Base-by-base conservation (phyloP, 2,888 invertebrate genomes). In the Drosophila setosimentum region DNA sequence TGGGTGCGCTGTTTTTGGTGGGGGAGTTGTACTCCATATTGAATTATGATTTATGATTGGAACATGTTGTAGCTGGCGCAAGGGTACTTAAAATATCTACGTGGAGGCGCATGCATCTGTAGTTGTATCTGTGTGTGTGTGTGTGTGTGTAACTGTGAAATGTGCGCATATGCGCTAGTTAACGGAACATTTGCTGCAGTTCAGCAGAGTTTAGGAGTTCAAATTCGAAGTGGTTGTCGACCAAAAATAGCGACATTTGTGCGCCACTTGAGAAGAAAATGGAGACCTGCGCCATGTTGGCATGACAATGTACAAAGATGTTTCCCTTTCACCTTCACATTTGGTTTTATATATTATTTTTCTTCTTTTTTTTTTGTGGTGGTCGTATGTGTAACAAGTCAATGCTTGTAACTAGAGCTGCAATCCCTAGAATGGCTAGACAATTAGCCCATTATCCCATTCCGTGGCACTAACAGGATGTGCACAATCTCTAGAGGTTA, bases 91-190 rank as follows among this genome's bases (percentile, higher is more conserved):
- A 62, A 61, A 63, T 62, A 70, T 62, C 57, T 68, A 57, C 67
- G 63, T 62, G 60, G 54, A 11, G 30, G 54, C 54, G 49, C 66
- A 48, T 62, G 8, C 33, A 50, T 60, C 35, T 64, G 24, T 58
- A 30, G 57, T 35, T 54, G 57, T 59, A 32, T 57, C 24, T 50
- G 33, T 42, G 40, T 68, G 54, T 57, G 54, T 65, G 64, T 61
- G 63, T 65, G 53, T 69, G 32, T 64, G 54, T 59, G 57, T 65
- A 37, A 62, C 57, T 68, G 70, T 71, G 49, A 82, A 89, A 87
- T 89, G 86, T 86, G 79, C 89, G 65, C 89, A 89, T 90, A 90
- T 89, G 89, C 77, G 85, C 78, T 83, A 76, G 89, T 85, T 82
- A 87, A 76, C 76, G 80, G 72, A 64, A 85, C 82, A 88, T 79